Conservation (phyloP, 1,140 invertebrate species). For the Triops longicaudatus region DNA sequence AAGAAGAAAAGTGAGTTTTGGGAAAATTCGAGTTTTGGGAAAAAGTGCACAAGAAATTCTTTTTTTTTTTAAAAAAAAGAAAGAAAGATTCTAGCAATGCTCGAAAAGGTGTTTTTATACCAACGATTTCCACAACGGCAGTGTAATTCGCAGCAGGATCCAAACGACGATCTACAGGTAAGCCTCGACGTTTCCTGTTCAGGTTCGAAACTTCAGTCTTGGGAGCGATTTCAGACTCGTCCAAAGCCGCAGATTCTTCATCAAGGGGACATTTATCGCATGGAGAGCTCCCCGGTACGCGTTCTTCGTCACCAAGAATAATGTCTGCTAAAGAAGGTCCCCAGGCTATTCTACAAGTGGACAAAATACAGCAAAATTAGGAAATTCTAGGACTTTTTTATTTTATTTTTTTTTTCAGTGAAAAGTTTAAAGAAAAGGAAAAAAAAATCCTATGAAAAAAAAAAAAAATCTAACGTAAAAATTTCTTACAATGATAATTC, state of each 20-base stretch:
- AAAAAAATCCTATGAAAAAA: no score
- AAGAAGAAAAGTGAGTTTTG: no score
- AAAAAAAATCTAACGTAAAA: no score
- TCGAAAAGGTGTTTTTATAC: constrained; percentile 42
- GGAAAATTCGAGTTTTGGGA: no score
- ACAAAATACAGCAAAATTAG: not conserved
- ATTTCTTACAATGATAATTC: not conserved
- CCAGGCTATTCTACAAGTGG: not conserved
- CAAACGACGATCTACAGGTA: constrained; percentile 50
- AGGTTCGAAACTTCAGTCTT: not conserved
- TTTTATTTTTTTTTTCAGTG: no score
- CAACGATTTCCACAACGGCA: constrained; percentile 68
- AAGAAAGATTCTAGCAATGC: constrained; percentile 21
- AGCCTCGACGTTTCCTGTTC: not conserved
- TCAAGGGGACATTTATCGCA: not conserved
- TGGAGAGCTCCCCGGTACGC: not conserved
- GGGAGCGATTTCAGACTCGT: not conserved
- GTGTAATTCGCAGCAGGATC: constrained; percentile 70
- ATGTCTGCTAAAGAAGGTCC: not conserved
- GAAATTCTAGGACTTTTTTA: no score
- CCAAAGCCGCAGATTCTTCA: not conserved
- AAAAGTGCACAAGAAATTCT: no score
- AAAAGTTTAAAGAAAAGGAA: no score
- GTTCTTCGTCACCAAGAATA: not conserved
- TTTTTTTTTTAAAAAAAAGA: no score